These are phyloP conservation scores for Patagioenas fasciata DNA, from an alignment of 2,113 vertebrate genomes.

Conservation along the genomic window DNA sequence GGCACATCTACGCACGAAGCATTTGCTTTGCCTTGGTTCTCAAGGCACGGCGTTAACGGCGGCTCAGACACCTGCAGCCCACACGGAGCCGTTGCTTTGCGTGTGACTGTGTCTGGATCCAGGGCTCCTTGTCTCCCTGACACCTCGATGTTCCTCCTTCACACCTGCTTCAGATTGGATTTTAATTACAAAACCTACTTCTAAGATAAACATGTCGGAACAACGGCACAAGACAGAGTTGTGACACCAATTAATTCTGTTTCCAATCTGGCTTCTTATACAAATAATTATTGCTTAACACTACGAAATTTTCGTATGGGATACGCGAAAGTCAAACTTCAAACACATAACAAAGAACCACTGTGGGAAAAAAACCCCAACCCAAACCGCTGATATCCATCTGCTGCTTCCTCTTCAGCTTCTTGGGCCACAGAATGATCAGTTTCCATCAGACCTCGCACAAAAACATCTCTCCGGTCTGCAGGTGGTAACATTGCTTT, in stretches of 20 bases:
- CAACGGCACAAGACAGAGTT: not conserved
- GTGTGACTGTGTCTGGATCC: too few relatives aligned
- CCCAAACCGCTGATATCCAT: not conserved
- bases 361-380: not conserved
- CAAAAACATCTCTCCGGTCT: not conserved
- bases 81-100: not conserved
- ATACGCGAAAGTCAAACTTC: not conserved
- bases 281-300: not conserved
- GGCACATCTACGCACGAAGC: not conserved
- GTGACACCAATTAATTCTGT: not conserved
- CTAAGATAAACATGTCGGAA: not conserved
- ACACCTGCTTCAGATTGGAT: not conserved
- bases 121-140: not conserved
- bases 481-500: slow-evolving; percentile 12
- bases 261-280: not conserved
- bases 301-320: not conserved
- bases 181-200: not conserved
- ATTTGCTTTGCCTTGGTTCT: not conserved
- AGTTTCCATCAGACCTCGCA: slow-evolving; percentile 6
- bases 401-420: not conserved
- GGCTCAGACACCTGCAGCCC: not conserved
- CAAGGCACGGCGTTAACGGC: not conserved
- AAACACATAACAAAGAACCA: not conserved
- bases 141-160: not conserved
- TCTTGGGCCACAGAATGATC: not conserved